Base-by-base conservation (phyloP, 2,113 vertebrate genomes). In the Esox niger region DNA sequence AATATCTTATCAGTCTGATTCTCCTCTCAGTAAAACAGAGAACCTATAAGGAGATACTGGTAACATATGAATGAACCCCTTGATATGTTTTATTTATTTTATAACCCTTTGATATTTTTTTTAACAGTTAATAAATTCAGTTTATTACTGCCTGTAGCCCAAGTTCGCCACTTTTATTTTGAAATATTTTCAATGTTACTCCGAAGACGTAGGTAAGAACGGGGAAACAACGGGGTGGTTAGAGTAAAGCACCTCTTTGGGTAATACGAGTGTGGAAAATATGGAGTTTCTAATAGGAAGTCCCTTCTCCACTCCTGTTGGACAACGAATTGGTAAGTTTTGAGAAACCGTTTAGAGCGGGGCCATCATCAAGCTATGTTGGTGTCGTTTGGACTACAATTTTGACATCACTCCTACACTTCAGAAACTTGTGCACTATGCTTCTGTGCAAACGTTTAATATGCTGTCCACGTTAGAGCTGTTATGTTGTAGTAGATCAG, bases 211-310 rank as follows among this genome's bases (percentile, higher is more conserved):
- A 43, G 29, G 29, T 27, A 29, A 13, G 17, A 59, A n/a, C 11
- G 2, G 29, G 26, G 29, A 59, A 30, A 59, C 31, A 59, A 15
- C 27, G 6, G 27, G n/a, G 17, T 31, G 31, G 20, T 20, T 27
- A 15, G 29, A 30, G 29, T 5, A 32, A 23, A 9, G 47, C n/a
- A 59, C 27, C 20, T 15, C 13, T 43, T 31, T 59, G 15, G 17
- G n/a, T n/a, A 30, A 15, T 59, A 27, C 15, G 26, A 27, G 31
- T 68, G 84, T 82, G 67, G 78, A 83, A 61, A 88, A 62, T 25
- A 95, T 97, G 91, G 96, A 98, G 74, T 96, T 95, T 86, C 91
- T 98, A 5, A 87, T 95, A 59, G 94, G 93, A 66, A 96, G 91
- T 82, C 90, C 94, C 1, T 96, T 95, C 78, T 94, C 92, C 57